These are phyloP conservation scores for Cebidichthys violaceus DNA, from an alignment of 2,113 vertebrate species.

Conservation along the genomic window DNA sequence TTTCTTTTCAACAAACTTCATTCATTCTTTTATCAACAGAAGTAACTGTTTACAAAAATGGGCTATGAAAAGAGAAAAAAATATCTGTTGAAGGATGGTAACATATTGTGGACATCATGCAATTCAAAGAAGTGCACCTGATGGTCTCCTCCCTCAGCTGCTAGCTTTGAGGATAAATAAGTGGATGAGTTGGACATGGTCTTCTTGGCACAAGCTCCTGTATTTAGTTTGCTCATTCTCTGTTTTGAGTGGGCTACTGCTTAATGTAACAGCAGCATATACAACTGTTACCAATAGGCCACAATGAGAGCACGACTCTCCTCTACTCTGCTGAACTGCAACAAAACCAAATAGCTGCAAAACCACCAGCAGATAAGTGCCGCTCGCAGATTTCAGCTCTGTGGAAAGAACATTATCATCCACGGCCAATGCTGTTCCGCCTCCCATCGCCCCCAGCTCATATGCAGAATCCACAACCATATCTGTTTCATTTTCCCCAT, in stretches of 20 bases:
- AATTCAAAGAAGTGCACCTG: background rate
- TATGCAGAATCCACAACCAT: slow-evolving; percentile 82
- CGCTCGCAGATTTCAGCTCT: slow-evolving; percentile 40
- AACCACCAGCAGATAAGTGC: slow-evolving; percentile 45
- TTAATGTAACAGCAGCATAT: slow-evolving; percentile 24
- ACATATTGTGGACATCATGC: slow-evolving; percentile 6
- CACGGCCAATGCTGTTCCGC: slow-evolving; percentile 48
- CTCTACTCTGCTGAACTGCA: background rate
- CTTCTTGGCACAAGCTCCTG: background rate
- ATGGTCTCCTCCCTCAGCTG: background rate
- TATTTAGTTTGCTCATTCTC: slow-evolving; percentile 19
- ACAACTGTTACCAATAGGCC: slow-evolving; percentile 27
- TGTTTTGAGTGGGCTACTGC: slow-evolving; percentile 30
- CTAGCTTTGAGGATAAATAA: slow-evolving; percentile 3
- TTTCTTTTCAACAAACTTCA: background rate
- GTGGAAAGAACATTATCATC: slow-evolving; percentile 53
- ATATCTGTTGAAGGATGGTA: background rate
- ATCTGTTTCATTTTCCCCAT: slow-evolving; percentile 83
- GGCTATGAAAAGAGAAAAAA: background rate
- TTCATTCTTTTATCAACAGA: slow-evolving; percentile 1
- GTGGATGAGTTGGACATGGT: background rate
- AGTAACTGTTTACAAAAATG: background rate
- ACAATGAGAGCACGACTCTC: slow-evolving; percentile 14
- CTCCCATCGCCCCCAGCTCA: slow-evolving; percentile 53
- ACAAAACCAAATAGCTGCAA: slow-evolving; percentile 36